These are phyloP conservation scores for Leptobrachium ailaonicum DNA, from an alignment of 2,113 vertebrate species.

Conservation along the genomic window DNA sequence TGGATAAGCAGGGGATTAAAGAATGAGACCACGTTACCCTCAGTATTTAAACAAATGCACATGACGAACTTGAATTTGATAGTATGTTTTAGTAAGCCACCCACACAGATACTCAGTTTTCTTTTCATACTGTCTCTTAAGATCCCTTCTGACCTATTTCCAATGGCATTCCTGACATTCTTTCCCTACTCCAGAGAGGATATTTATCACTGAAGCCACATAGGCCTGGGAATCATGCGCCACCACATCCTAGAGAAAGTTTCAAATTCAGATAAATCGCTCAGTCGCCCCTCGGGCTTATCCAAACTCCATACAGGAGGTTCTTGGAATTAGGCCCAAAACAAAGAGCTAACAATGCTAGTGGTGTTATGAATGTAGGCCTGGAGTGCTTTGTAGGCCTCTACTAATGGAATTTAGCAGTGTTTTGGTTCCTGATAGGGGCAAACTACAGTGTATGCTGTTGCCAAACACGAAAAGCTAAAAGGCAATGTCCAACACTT, in stretches of 20 bases:
- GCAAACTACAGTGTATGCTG: neutral
- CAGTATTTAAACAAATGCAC: conserved; percentile 16
- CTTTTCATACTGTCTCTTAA: conserved; percentile 5
- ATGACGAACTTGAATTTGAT: conserved; percentile 16
- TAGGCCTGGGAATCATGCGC: conserved; percentile 33
- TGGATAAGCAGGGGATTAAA: neutral
- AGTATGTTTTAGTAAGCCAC: conserved; percentile 2
- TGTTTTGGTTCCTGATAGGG: neutral
- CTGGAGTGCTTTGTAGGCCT: conserved; percentile 12
- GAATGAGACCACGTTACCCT: conserved; percentile 7
- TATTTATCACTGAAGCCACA: conserved; percentile 30
- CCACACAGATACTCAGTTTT: conserved; percentile 27
- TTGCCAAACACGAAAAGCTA: neutral
- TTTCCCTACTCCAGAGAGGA: conserved; percentile 20
- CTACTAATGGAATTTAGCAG: neutral
- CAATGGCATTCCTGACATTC: conserved; percentile 35
- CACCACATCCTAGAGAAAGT: conserved; percentile 28
- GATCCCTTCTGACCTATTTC: neutral
- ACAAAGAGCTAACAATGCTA: neutral
- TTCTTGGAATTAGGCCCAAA: conserved; percentile 13
- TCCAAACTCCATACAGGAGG: neutral
- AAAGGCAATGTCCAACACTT: neutral
- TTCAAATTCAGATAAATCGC: neutral
- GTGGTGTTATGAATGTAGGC: neutral
- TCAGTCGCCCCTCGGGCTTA: neutral